Base-by-base conservation (phyloP, 2,888 invertebrate species). In the Cataglyphis rosenhaueri region DNA sequence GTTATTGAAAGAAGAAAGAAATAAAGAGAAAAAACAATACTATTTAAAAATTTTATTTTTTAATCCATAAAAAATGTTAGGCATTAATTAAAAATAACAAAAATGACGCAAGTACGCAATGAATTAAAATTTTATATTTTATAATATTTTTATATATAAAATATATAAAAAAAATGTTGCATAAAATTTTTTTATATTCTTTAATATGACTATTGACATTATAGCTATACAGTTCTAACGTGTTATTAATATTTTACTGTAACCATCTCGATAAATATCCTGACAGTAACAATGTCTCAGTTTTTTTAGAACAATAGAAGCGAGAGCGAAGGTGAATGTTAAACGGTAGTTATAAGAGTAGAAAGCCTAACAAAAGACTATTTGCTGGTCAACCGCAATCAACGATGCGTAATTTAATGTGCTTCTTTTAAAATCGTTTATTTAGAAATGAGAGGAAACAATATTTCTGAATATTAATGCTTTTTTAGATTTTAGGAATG, bases 261-360 rank as follows among this genome's bases (percentile, higher is more conserved):
- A 48, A 75, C 5, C 6, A 18, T 64, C 35, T 35, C n/a, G 10
- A 3, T 25, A 8, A 44, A 38, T 55, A 65, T 18, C 15, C 1
- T 55, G 12, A 76, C 12, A 15, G 21, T 70, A 29, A 35, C 35
- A 70, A 44, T 59, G 44, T 70, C 25, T 76, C 29, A 52, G n/a
- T 21, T 62, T 64, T 64, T 48, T 32, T 15, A 25, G 41, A 82
- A 57, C 57, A 61, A 75, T 78, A 10, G 8, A 82, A 82, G 76
- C 52, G 81, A 81, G 78, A 78, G 55, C 44, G 57, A 76, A 79
- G 78, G 78, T 79, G 78, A 79, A 79, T 79, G 78, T 79, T 79
- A 79, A 79, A 70, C 18, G 59, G 12, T 21, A 48, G 18, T 57
- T 18, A 52, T 8, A 41, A 78, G 21, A 21, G 25, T 70, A 79